These are phyloP conservation scores for Heliconius ethilla DNA, from an alignment of 2,888 invertebrate species.

Conservation along the genomic window DNA sequence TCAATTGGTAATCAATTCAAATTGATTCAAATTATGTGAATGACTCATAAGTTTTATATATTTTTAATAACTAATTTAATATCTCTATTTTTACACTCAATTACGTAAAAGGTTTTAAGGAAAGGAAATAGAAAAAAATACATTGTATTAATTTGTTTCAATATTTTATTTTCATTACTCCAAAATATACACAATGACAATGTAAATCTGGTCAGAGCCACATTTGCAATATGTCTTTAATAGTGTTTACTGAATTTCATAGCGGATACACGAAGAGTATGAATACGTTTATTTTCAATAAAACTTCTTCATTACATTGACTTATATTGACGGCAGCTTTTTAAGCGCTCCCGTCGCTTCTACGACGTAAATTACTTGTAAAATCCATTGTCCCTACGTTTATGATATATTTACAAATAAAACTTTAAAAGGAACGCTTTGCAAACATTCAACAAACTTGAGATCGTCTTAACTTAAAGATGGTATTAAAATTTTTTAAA, in stretches of 20 bases:
- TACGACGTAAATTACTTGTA: conserved; percentile 73
- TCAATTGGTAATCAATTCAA: too few species aligned
- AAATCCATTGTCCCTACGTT: conserved; percentile 78
- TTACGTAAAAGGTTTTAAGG: neutral
- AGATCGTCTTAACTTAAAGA: conserved; percentile 82
- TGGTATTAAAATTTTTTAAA: conserved; percentile 74
- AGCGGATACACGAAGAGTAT: conserved; percentile 79
- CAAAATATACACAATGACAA: conserved; percentile 82
- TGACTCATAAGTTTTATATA: too few species aligned
- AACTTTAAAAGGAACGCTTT: conserved; percentile 82
- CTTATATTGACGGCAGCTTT: conserved; percentile 59
- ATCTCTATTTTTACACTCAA: neutral
- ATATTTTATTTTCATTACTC: conserved; percentile 81
- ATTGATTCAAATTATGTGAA: too few species aligned
- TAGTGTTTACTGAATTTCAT: conserved; percentile 72
- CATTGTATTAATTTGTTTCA: conserved; percentile 66
- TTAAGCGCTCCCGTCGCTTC: conserved; percentile 59
- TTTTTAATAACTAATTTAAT: too few species aligned
- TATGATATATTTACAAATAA: conserved; percentile 80
- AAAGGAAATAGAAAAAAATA: conserved; percentile 37
- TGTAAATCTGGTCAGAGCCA: conserved; percentile 72
- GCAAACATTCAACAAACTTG: conserved; percentile 82
- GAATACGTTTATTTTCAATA: conserved; percentile 71
- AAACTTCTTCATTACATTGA: conserved; percentile 54
- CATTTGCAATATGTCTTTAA: conserved; percentile 74